Evolutionary conservation across 2,113 vertebrate genomes (phyloP).

Genomic region (Colossoma macropomum): DNA sequence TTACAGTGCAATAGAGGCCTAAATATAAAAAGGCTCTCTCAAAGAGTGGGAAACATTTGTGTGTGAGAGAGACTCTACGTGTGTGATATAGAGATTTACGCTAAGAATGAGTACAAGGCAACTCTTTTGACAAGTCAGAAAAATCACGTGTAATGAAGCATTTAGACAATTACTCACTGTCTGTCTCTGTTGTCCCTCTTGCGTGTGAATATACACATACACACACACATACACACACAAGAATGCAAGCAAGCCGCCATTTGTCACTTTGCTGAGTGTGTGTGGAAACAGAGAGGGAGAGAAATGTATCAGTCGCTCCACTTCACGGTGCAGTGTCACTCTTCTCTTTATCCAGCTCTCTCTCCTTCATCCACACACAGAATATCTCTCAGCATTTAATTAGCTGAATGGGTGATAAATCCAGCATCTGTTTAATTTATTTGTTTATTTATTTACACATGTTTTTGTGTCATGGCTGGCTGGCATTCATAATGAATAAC

Average conservation of each 20-base stretch:
- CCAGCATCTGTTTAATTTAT: slow-evolving; percentile 46
- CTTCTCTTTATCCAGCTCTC: slow-evolving; percentile 54
- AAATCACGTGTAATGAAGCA: slow-evolving; percentile 29
- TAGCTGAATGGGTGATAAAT: slow-evolving; percentile 78
- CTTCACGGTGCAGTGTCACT: slow-evolving; percentile 51
- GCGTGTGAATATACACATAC: slow-evolving; percentile 18
- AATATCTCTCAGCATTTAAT: slow-evolving; percentile 77
- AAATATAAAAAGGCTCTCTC: not conserved
- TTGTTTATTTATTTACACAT: slow-evolving; percentile 28
- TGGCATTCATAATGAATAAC: slow-evolving; percentile 14
- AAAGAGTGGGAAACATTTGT: not conserved
- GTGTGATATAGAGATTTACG: slow-evolving; percentile 3
- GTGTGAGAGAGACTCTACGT: not conserved
- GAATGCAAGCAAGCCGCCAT: slow-evolving; percentile 24
- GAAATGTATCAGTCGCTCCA: slow-evolving; percentile 66
- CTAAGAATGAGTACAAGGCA: not conserved
- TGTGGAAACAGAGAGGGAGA: slow-evolving; percentile 32
- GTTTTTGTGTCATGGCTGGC: not conserved
- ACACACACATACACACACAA: slow-evolving; percentile 47
- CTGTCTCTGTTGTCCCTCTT: slow-evolving; percentile 38
- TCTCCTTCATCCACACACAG: slow-evolving; percentile 50
- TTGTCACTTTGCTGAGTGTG: slow-evolving; percentile 53
- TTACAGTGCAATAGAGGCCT: not conserved
- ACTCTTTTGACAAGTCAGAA: slow-evolving; percentile 22
- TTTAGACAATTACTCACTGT: slow-evolving; percentile 39